phyloP scores from a whole-genome alignment of 2,113 vertebrate genomes.

The Hippolais icterina region DNA sequence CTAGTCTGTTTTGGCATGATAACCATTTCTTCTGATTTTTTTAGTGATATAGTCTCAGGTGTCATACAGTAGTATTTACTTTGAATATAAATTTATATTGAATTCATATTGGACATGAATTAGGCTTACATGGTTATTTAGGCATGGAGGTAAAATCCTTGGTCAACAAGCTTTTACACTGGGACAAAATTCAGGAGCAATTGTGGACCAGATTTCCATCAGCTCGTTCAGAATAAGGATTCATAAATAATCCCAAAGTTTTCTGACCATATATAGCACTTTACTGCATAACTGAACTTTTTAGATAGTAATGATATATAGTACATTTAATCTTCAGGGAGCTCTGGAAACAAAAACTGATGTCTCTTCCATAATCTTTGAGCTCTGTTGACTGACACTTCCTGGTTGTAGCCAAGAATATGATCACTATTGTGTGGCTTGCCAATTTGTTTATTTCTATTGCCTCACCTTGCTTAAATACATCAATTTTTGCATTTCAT shows the following conservation, averaged over 20 bases:
- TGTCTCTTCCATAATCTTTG: not conserved
- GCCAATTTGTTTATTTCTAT: not conserved
- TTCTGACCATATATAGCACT: not conserved
- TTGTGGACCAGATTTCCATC: not conserved
- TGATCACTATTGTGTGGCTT: not conserved
- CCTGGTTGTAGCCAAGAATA: not conserved
- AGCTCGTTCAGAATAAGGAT: not conserved
- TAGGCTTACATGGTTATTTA: too few species aligned
- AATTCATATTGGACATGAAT: not conserved
- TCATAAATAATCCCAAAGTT: not conserved
- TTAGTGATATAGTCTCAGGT: not conserved
- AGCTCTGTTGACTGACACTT: not conserved
- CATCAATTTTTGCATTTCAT: not conserved
- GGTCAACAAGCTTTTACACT: not conserved
- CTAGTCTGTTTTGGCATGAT: not conserved
- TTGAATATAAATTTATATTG: not conserved
- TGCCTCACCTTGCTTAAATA: not conserved
- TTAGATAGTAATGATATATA: not conserved
- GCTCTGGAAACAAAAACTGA: not conserved
- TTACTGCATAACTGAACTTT: not conserved
- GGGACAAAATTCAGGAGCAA: not conserved
- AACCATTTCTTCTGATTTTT: rapidly evolving
- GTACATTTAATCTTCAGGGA: not conserved
- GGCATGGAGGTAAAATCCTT: not conserved
- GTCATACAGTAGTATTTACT: not conserved